Evolutionary conservation across 2,888 invertebrate species (phyloP), one percentile per base, ranked within the genome.

Genomic region (Bombylius major): DNA sequence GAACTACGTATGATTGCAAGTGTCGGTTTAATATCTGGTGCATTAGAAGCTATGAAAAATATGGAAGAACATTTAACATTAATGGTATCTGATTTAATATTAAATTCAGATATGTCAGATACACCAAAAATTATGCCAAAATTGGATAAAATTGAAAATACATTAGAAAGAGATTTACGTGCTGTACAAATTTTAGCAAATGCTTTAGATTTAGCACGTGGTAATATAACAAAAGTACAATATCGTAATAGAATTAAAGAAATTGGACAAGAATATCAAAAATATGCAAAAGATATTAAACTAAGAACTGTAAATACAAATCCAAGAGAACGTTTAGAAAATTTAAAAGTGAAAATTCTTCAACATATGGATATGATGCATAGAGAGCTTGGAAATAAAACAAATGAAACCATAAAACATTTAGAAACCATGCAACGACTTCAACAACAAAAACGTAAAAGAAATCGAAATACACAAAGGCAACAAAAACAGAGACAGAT

Each of bases 11-110:
- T 67, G 0, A 55, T 73, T 7, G 69, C 68, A 2, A 65, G 68
- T 0, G 60, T 74, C 5, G 74, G 72, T 1, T 58, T 74, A 31
- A 56, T 73, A 1, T 67, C 72, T 50, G 73, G 74, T 1, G 70
- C 70, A 4, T 60, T 67, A 13, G 64, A 68, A 56, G 67, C 68
- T 0, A 70, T 73, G 57, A 62, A 69, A 47, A 62, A 65, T 46
- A 70, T 74, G 69, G 69, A 70, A 49, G 59, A 67, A 45, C 65
- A 72, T 54, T 54, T 73, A 51, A 65, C 67, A 6, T 61, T 61
- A 14, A 59, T 62, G 14, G 62, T 72, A 4, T 62, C 64, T 32
- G 70, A 70, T 57, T 58, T 74, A 5, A 54, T 73, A 12, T 54
- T 65, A 2, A 65, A 68, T 32, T 63, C 67, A 13, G 63, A 67